Base-by-base conservation (phyloP, 1,140 invertebrate genomes). In the Bicyclus anynana region DNA sequence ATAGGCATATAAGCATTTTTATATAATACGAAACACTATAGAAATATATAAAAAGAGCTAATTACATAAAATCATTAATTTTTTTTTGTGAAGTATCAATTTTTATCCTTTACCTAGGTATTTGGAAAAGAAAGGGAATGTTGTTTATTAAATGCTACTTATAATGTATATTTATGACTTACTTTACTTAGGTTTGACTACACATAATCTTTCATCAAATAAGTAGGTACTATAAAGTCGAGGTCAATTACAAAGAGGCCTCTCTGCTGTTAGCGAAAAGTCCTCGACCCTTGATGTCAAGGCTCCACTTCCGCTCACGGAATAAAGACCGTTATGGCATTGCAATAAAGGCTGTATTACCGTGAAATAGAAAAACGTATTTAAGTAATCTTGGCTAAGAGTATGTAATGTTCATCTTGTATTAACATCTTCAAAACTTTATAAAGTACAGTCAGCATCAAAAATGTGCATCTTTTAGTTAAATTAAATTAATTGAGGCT, bases 261-360 rank as follows among this genome's bases (percentile, higher is more conserved):
- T 44, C 21, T 53, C 21, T 42, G 51, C 44, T 17, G 38, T 53
- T 29, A 44, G 23, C 37, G 51, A 44, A 51, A 37, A 14, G 38
- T 53, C 51, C 51, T 53, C 51, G 26, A 53, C 51, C 51, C 38
- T 44, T 46, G 38, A 27, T 44, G 51, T 53, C 51, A 44, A 53
- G 51, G 51, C 51, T 33, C 44, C 10, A 29, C n/a, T 20, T 33
- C 17, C 23, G 10, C 16, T 17, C 37, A 40, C 7, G 9, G 3
- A 18, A 52, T 20, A 40, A 26, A 13, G 18, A 26, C 18, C 37
- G 12, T 16, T 16, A 27, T 1, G 1, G 0, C 1, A 5, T 17
- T 40, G 6, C 12, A 2, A 16, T 52, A 52, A 40, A 23, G 29
- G 0, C 14, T 13, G 40, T 40, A 40, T 27, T 35, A 23, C 13